Evolutionary conservation across 2,888 invertebrate species (phyloP), one percentile per base, ranked within the genome.

Genomic region (Mechanitis messenoides): DNA sequence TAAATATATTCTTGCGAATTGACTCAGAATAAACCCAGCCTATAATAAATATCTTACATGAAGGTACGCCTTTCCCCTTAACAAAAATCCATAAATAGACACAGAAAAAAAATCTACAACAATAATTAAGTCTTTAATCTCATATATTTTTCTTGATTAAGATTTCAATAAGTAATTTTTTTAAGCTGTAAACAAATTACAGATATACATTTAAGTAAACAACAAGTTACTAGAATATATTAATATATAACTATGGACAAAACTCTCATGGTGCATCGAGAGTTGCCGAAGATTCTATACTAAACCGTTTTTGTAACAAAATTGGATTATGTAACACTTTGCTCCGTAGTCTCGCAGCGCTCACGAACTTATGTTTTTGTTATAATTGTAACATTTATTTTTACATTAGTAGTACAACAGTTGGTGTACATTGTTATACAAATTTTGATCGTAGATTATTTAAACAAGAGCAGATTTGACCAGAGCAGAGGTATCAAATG

Each of bases 111-210:
- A 64, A 58, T 55, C 61, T 71, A 75, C 78, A 78, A 73, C 63
- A 75, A 74, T 77, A 75, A 75, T 72, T 79, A 78, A 85, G 85
- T 85, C 85, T 85, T 84, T 74, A 76, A 73, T 79, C 84, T 85
- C 85, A 76, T 83, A 77, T 66, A 62, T 47, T 20, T 47, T 3
- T 50, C 9, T 28, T 31, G 50, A 31, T 7, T 50, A 50, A 31
- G 9, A 11, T 28, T 50, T 50, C 50, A 31, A 31, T 31, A 9
- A 50, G 28, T 31, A 31, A 31, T 35, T 35, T 35, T 20, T 20
- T 35, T 35, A 5, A 35, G 35, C 4, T 35, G 35, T 35, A 35
- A 35, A 35, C 35, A 31, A 50, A 7, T 7, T 11, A 50, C 9
- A 31, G 55, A 60, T 65, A 69, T 60, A 64, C 50, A 56, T 59